These are phyloP conservation scores for Apteryx owenii DNA, from an alignment of 2,113 vertebrate species.

Conservation along the genomic window DNA sequence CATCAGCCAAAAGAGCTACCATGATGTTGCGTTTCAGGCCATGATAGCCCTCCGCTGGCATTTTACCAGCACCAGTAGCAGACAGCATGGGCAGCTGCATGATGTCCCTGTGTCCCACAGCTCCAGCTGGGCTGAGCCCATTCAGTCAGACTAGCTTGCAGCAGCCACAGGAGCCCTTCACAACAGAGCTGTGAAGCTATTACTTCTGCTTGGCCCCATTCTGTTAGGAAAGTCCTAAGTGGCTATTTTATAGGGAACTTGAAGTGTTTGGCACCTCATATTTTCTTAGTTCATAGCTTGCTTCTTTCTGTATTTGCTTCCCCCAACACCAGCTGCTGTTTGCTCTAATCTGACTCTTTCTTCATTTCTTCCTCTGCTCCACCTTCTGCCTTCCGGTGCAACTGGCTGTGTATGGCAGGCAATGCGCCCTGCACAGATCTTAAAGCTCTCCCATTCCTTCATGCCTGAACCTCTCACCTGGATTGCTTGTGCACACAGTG, in stretches of 20 bases:
- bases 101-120: fast-evolving
- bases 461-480: background rate
- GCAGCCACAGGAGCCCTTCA: background rate
- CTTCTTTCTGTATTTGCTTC: background rate
- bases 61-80: fast-evolving
- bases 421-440: background rate
- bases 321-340: fast-evolving
- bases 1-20: fast-evolving
- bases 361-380: background rate
- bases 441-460: background rate
- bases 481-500: background rate
- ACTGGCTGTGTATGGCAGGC: background rate
- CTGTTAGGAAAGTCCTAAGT: background rate
- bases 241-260: background rate
- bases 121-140: background rate
- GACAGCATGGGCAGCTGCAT: background rate
- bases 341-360: background rate
- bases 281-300: background rate
- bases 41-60: background rate
- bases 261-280: background rate
- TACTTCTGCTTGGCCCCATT: background rate
- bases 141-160: background rate
- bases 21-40: background rate
- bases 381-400: background rate
- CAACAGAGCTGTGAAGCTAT: background rate